Conservation (phyloP, 2,113 vertebrate genomes). For the Anoplopoma fimbria region DNA sequence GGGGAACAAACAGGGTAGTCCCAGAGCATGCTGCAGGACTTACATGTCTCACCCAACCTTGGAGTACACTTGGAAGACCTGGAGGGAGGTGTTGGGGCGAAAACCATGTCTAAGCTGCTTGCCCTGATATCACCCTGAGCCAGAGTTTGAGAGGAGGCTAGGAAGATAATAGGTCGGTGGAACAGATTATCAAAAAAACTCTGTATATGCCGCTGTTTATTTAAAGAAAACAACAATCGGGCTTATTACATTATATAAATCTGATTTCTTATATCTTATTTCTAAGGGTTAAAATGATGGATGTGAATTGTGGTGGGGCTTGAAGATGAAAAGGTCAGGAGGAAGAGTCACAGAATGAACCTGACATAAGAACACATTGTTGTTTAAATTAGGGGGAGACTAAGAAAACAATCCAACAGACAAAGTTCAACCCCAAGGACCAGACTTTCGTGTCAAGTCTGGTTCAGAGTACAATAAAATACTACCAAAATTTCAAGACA, state of each 20-base stretch:
- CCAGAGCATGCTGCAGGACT: background rate
- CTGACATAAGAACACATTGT: conserved; percentile 33
- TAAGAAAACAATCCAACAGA: conserved; percentile 59
- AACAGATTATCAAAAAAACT: background rate
- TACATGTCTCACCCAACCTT: background rate
- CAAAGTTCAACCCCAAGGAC: conserved; percentile 57
- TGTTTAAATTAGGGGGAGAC: conserved; percentile 40
- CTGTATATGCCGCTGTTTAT: background rate
- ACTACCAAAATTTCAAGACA: conserved; percentile 44
- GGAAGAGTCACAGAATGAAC: conserved; percentile 14
- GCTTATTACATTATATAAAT: background rate
- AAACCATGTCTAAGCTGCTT: background rate
- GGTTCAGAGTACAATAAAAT: conserved; percentile 60
- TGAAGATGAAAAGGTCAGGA: conserved; percentile 21
- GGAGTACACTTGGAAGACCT: background rate
- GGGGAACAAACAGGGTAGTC: background rate
- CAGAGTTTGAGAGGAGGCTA: no score
- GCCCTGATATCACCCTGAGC: background rate
- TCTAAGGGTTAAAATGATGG: background rate
- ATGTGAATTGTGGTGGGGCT: background rate
- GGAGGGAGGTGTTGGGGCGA: background rate
- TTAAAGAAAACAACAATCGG: background rate
- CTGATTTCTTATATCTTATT: background rate
- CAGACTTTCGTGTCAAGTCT: conserved; percentile 58
- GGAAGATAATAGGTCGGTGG: background rate